Percentiles rank a stretch among this genome's conserved stretches.
These are phyloP conservation scores for Gopherus flavomarginatus DNA, from an alignment of 2,113 vertebrate genomes.

Conservation along the genomic window DNA sequence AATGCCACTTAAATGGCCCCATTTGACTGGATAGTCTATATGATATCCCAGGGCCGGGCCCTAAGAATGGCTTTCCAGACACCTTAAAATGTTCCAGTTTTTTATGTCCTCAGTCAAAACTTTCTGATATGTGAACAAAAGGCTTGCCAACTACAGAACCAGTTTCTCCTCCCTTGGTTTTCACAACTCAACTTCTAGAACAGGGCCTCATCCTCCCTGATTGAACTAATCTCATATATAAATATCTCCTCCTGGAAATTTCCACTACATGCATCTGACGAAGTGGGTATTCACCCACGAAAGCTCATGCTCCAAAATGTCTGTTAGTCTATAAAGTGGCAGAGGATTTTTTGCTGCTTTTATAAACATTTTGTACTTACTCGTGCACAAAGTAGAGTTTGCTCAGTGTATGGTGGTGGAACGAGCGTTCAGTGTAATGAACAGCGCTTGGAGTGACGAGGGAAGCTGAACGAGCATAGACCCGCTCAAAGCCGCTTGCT, in stretches of 20 bases:
- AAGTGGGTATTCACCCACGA: no score
- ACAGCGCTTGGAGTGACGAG: neutral
- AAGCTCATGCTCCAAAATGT: no score
- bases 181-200: no score
- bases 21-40: neutral
- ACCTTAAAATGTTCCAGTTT: neutral
- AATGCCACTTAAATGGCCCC: neutral
- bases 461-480: neutral
- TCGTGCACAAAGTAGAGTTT: neutral
- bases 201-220: no score
- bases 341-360: no score
- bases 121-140: neutral
- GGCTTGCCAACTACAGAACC: no score
- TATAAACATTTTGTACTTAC: neutral
- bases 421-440: neutral
- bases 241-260: no score
- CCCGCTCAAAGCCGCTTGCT: neutral
- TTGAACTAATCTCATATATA: no score
- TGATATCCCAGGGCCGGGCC: neutral
- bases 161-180: no score
- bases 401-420: neutral
- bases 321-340: no score
- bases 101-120: neutral
- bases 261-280: no score
- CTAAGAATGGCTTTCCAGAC: neutral